Conservation (phyloP, 2,888 invertebrate species). For the Aphidoletes aphidimyza region DNA sequence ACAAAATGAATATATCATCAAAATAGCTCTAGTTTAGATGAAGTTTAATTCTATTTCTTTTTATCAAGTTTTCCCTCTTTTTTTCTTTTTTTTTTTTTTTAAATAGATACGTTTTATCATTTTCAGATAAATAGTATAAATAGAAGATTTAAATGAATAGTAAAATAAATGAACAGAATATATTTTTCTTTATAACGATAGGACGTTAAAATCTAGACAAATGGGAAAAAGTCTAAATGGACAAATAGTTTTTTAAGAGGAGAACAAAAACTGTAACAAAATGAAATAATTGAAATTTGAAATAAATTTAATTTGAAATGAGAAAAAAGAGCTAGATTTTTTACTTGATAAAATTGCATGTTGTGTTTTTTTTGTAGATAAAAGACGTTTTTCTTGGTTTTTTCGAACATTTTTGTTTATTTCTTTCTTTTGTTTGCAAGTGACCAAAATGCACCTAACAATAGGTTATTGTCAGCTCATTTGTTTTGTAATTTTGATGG, state of each 20-base stretch:
- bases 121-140: too few species aligned
- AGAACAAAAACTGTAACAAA: background rate
- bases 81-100: too few species aligned
- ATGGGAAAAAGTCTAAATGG: background rate
- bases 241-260: constrained; percentile 10
- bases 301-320: constrained; percentile 7
- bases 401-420: constrained; percentile 20
- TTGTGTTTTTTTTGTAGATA: too few species aligned
- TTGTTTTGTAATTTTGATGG: constrained; percentile 3
- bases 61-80: too few species aligned
- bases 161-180: too few species aligned
- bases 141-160: too few species aligned
- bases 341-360: too few species aligned
- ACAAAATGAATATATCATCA: background rate
- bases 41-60: too few species aligned
- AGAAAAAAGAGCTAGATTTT: background rate
- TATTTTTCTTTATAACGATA: background rate
- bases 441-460: constrained; percentile 16
- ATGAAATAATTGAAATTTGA: background rate
- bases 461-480: background rate
- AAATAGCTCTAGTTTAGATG: background rate
- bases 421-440: constrained; percentile 39
- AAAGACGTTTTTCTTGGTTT: background rate
- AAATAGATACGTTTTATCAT: too few species aligned
- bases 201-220: background rate